These are phyloP conservation scores for Kradibia gibbosae DNA, from an alignment of 1,140 invertebrate species.

Conservation along the genomic window DNA sequence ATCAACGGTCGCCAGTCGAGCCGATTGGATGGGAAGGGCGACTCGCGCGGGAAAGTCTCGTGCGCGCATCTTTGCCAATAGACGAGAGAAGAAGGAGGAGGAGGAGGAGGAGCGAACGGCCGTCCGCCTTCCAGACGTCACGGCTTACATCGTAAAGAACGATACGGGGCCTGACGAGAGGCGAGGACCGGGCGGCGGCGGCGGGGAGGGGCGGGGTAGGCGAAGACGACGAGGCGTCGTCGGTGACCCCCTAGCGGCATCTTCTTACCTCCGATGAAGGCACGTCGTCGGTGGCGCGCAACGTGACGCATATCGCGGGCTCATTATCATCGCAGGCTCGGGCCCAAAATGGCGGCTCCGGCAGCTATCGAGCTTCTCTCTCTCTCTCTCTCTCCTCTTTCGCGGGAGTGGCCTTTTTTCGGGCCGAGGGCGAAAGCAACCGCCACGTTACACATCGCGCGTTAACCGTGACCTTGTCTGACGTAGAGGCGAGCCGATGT, in stretches of 20 bases:
- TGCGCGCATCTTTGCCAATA: too few relatives aligned
- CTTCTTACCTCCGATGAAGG: neutral
- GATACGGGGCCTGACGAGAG: neutral
- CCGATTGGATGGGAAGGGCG: too few relatives aligned
- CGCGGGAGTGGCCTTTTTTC: neutral
- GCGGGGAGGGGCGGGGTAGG: too few relatives aligned
- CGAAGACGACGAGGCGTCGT: too few relatives aligned
- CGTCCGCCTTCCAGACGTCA: neutral
- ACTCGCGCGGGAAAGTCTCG: too few relatives aligned
- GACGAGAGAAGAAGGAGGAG: too few relatives aligned
- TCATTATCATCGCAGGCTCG: conserved; percentile 35
- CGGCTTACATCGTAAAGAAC: too few relatives aligned
- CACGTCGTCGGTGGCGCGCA: neutral
- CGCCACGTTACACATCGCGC: conserved; percentile 21
- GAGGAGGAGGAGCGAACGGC: neutral
- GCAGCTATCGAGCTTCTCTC: neutral
- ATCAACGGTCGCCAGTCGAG: too few relatives aligned
- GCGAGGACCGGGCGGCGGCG: neutral
- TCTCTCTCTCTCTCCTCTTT: neutral
- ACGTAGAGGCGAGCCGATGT: conserved; percentile 49
- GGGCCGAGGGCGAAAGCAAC: neutral
- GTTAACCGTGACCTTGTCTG: conserved; percentile 68
- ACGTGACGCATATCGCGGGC: neutral
- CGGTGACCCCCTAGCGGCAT: too few relatives aligned
- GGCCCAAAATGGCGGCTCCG: conserved; percentile 59